A percentile compares a stretch with the other conserved stretches of the same genome.
Conservation (phyloP, 2,797 vertebrate species). For the Enteromius viviparus region DNA sequence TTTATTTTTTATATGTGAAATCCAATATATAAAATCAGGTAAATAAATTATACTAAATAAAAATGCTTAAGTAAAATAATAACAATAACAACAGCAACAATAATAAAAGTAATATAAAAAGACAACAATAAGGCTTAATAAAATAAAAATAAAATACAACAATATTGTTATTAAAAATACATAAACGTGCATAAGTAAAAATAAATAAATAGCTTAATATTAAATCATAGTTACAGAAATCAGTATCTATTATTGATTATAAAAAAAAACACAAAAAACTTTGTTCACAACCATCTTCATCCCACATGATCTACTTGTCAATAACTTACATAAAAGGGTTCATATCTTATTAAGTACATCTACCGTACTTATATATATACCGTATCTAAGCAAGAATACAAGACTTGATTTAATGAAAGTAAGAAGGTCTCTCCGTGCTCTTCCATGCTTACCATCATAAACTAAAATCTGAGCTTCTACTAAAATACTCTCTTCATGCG, state of each 20-base stretch:
- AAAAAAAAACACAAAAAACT: not conserved
- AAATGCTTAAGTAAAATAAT: not conserved
- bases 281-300: not conserved
- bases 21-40: not conserved
- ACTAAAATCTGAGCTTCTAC: not conserved
- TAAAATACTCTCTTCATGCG: too few relatives aligned
- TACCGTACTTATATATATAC: too few relatives aligned
- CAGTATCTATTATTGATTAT: not conserved
- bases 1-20: not conserved
- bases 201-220: not conserved
- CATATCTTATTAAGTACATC: not conserved
- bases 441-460: not conserved
- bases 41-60: not conserved
- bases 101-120: not conserved
- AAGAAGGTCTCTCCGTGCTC: not conserved
- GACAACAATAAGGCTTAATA: too few relatives aligned
- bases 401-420: not conserved
- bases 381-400: not conserved
- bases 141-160: too few relatives aligned
- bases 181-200: not conserved
- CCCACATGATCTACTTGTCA: not conserved
- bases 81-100: not conserved
- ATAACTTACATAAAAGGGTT: not conserved
- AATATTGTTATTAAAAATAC: not conserved
- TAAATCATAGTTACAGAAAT: not conserved